These are phyloP conservation scores for Dryobotodes eremita DNA, from an alignment of 2,888 invertebrate genomes.

Conservation along the genomic window DNA sequence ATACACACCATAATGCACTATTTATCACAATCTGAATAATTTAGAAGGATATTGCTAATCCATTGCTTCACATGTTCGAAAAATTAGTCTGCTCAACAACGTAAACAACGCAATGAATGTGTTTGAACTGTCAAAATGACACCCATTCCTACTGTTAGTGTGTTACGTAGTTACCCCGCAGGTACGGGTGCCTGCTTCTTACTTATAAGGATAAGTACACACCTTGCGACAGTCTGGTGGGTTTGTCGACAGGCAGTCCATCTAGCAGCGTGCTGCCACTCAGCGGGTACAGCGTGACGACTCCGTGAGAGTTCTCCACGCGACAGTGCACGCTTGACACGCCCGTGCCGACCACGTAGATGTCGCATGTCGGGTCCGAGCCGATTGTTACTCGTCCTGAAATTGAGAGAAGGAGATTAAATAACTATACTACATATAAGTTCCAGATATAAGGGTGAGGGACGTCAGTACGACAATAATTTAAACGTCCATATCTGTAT, in stretches of 20 bases:
- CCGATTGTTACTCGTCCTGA: constrained; percentile 96
- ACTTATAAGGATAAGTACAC: background rate
- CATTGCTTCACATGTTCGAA: too few relatives aligned
- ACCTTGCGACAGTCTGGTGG: constrained; percentile 92
- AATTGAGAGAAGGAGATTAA: constrained; percentile 67
- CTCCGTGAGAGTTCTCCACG: constrained; percentile 96
- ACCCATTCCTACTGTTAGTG: too few relatives aligned
- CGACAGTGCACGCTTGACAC: constrained; percentile 96
- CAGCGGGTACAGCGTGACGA: constrained; percentile 96
- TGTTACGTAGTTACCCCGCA: too few relatives aligned
- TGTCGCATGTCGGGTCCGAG: constrained; percentile 95
- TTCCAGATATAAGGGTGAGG: background rate
- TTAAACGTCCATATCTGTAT: background rate
- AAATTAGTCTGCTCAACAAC: too few relatives aligned
- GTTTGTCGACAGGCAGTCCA: constrained; percentile 93
- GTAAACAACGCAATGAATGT: too few relatives aligned
- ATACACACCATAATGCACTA: too few relatives aligned
- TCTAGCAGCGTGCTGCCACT: constrained; percentile 94
- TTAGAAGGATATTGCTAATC: too few relatives aligned
- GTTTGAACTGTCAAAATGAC: too few relatives aligned
- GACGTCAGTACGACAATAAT: background rate
- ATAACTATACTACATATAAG: background rate
- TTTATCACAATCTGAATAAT: too few relatives aligned
- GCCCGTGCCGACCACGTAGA: constrained; percentile 96
- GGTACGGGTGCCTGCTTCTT: too few relatives aligned